These are phyloP conservation scores for Ephestia elutella DNA, from an alignment of 1,140 invertebrate species.

Conservation along the genomic window DNA sequence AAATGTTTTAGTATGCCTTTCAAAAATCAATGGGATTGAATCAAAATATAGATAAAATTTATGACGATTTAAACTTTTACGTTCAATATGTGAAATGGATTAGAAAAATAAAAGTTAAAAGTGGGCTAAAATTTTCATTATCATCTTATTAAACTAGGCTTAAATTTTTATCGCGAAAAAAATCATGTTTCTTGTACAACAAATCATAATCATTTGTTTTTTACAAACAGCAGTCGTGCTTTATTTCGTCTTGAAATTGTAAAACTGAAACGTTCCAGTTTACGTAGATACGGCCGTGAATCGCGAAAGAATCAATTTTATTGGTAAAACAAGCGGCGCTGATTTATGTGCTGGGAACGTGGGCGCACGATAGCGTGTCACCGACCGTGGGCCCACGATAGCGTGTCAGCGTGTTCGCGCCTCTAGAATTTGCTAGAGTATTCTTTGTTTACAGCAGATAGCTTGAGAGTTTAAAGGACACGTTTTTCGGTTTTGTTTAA, in stretches of 20 bases:
- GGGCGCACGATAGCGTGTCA: conserved; percentile 54
- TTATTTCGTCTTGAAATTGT: not conserved
- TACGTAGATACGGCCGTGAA: conserved; percentile 26
- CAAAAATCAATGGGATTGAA: conserved; percentile 15
- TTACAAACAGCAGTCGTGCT: not conserved
- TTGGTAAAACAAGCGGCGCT: conserved; percentile 62
- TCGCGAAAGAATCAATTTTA: conserved; percentile 63
- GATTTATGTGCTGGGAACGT: conserved; percentile 62
- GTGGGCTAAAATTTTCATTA: too few species aligned
- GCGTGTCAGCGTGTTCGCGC: conserved; percentile 58
- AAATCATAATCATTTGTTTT: too few species aligned
- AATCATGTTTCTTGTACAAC: too few species aligned
- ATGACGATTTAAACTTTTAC: conserved; percentile 1
- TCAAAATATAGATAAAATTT: conserved; percentile 1
- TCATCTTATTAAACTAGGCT: too few species aligned
- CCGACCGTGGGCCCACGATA: conserved; percentile 45
- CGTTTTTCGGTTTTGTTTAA: too few species aligned
- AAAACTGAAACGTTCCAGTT: conserved; percentile 20
- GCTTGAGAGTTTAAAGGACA: not conserved
- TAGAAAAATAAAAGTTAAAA: too few species aligned
- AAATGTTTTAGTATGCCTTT: not conserved
- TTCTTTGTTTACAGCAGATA: conserved; percentile 41
- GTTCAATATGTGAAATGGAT: too few species aligned
- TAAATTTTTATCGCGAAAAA: too few species aligned
- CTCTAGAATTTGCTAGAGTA: conserved; percentile 59